Conservation (phyloP, 1,140 invertebrate species). For the Lepidostoma basale region DNA sequence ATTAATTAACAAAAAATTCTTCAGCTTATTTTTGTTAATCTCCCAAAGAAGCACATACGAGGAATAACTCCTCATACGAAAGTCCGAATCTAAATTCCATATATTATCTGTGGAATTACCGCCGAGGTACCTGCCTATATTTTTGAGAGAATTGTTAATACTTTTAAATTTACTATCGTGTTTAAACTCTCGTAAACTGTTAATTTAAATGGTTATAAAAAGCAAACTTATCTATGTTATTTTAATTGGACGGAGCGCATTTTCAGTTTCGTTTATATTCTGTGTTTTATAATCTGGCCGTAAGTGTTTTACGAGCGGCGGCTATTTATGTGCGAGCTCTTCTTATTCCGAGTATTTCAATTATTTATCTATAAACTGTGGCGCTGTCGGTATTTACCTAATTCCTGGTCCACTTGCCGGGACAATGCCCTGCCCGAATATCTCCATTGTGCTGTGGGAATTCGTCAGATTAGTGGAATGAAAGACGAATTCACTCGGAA, state of each 20-base stretch:
- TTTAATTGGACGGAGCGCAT: slow-evolving; percentile 16
- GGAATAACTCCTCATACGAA: background rate
- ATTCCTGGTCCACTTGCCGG: too few species aligned
- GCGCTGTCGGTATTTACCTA: too few species aligned
- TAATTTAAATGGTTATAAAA: slow-evolving; percentile 22
- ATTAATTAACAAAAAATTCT: slow-evolving; percentile 2
- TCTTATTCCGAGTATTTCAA: too few species aligned
- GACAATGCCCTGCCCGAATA: too few species aligned
- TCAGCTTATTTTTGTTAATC: too few species aligned
- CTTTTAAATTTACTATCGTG: slow-evolving; percentile 11
- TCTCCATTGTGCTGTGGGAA: too few species aligned
- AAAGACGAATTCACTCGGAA: too few species aligned
- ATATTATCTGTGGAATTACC: slow-evolving; percentile 1
- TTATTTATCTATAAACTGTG: too few species aligned
- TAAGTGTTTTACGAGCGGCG: slow-evolving; percentile 4
- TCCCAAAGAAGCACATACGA: background rate
- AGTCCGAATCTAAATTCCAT: slow-evolving; percentile 7
- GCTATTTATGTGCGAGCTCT: background rate
- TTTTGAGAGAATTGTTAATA: background rate
- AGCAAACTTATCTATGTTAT: slow-evolving; percentile 15
- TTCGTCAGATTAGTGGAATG: too few species aligned
- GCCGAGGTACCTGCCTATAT: background rate
- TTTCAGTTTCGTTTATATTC: slow-evolving; percentile 4
- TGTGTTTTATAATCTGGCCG: slow-evolving; percentile 11
- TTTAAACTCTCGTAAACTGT: slow-evolving; percentile 22